Evolutionary conservation across 35 echinoderm and acorn worm species (phyloP).

Genomic region (Chiridota heheva): DNA sequence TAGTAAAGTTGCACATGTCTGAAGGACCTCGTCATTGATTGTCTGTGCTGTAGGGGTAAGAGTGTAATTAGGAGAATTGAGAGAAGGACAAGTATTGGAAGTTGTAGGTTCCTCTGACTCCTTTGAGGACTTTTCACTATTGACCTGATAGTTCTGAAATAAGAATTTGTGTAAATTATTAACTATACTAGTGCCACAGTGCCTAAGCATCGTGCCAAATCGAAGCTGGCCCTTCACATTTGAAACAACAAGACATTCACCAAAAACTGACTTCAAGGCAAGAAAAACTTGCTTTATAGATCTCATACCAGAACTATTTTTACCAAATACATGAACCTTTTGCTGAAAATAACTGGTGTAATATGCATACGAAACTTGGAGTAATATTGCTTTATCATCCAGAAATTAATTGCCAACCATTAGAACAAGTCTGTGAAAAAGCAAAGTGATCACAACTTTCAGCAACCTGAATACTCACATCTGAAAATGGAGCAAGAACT

Average conservation of each 20-base stretch:
- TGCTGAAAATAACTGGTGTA: no score
- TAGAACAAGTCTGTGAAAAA: no score
- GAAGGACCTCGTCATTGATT: not conserved
- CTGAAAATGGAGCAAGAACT: no score
- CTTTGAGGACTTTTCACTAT: not conserved
- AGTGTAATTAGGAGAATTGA: not conserved
- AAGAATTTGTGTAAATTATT: not conserved
- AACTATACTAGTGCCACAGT: not conserved
- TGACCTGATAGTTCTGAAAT: not conserved
- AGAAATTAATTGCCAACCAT: no score
- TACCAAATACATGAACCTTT: no score
- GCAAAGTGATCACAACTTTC: no score
- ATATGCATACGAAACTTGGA: no score
- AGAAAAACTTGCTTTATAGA: no score
- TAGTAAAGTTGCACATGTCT: no score
- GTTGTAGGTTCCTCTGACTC: not conserved
- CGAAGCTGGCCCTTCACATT: not conserved
- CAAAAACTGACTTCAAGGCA: constrained; percentile 13
- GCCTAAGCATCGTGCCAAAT: constrained; percentile 33
- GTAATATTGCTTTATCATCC: no score
- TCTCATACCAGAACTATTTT: no score
- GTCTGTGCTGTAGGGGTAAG: constrained; percentile 11
- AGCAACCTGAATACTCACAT: no score
- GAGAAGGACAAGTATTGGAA: not conserved
- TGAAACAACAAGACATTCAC: constrained; percentile 2